Conservation (phyloP, 2,797 vertebrate species). For the Acomys russatus region DNA sequence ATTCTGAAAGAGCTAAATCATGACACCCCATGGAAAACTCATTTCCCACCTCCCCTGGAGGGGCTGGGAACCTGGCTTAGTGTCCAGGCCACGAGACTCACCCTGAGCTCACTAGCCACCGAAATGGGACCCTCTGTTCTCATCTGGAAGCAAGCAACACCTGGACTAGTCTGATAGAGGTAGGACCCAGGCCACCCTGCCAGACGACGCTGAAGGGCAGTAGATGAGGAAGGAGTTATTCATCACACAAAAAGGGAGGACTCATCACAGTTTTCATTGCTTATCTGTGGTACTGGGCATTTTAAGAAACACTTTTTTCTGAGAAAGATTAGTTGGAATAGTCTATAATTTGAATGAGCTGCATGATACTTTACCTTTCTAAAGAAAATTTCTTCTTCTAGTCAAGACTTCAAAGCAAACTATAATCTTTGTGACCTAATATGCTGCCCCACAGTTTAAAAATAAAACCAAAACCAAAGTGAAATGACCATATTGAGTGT, state of each 20-base stretch:
- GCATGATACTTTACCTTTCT: neutral
- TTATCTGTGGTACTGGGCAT: neutral
- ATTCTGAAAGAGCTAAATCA: too few relatives aligned
- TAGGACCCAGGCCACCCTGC: too few relatives aligned
- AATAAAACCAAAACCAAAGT: neutral
- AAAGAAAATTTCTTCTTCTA: constrained; percentile 29
- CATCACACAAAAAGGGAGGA: neutral
- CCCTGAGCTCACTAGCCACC: too few relatives aligned
- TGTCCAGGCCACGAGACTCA: too few relatives aligned
- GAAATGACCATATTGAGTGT: neutral
- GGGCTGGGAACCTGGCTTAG: too few relatives aligned
- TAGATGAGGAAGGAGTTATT: neutral
- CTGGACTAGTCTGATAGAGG: too few relatives aligned
- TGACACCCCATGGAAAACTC: too few relatives aligned
- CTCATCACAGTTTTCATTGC: neutral
- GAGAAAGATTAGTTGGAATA: constrained; percentile 45
- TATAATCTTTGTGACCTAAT: neutral
- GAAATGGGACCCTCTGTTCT: too few relatives aligned
- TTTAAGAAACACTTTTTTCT: constrained; percentile 55
- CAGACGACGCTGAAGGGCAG: too few relatives aligned
- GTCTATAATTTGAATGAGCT: constrained; percentile 51
- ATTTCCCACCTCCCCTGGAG: too few relatives aligned
- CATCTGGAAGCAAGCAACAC: too few relatives aligned
- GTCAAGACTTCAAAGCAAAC: constrained; percentile 34
- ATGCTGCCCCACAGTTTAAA: neutral